Base-by-base conservation (phyloP, 2,888 invertebrate genomes). In the Pseudolycoriella hygida region DNA sequence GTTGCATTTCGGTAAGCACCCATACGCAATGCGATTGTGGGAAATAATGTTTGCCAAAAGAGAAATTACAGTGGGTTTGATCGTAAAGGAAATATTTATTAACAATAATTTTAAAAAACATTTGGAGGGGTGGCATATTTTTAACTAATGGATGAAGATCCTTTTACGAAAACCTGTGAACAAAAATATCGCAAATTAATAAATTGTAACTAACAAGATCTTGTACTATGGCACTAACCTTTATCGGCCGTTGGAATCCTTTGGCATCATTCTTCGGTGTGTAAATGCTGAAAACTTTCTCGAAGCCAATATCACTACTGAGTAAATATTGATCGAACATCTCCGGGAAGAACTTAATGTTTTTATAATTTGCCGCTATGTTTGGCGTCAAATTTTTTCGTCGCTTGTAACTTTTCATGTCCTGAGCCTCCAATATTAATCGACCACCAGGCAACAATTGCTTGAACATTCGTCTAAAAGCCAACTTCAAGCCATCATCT, bases 381-480 rank as follows among this genome's bases (percentile, higher is more conserved):
- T 45, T 41, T n/a, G 20, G 17, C 6, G 80, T 78, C 12, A 83
- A 61, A 53, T 73, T 76, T 55, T 78, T 78, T 54, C 79, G 76
- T 48, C 73, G 69, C 46, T 74, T 76, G 58, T 92, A 92, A 20
- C 82, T 80, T 8, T 74, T 69, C 77, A 81, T 89, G 17, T 77
- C 72, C 59, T 92, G 92, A 0, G 89, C 77, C 59, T 92, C 90
- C 8, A 92, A 64, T 43, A 92, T 71, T 5, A 92, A 67, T 43
- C 72, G 73, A 0, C 92, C 90, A 2, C 85, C 85, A 1, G 80
- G 77, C 17, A 74, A 68, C 17, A 90, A 64, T 57, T 88, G 86
- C 1, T 73, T 68, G 57, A 72, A 84, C 69, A 86, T 82, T 40
- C 89, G 70, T 52, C 75, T 73, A 60, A 92, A 90, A 12, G 82